phyloP scores from a whole-genome alignment of 2,888 invertebrate species.

The Pyrrhia umbra region DNA sequence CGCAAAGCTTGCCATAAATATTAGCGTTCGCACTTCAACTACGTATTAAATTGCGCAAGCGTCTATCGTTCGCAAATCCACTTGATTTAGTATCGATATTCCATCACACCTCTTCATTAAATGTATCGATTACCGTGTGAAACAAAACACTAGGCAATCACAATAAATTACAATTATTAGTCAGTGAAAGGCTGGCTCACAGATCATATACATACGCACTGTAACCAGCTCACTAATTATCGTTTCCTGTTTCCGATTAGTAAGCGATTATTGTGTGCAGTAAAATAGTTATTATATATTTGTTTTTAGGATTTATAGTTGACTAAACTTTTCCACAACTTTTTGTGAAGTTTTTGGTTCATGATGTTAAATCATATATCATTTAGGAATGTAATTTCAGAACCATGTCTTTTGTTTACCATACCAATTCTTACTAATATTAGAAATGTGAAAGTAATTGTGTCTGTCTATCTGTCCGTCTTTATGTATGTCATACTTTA shows the following conservation, averaged over 20 bases:
- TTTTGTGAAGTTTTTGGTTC: not conserved
- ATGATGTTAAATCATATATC: no score
- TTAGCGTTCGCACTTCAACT: not conserved
- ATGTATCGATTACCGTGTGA: slow-evolving; percentile 57
- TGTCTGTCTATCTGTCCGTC: no score
- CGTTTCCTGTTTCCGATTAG: slow-evolving; percentile 50
- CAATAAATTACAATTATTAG: slow-evolving; percentile 59
- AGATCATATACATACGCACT: slow-evolving; percentile 19
- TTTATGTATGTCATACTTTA: no score
- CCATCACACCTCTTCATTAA: slow-evolving; percentile 31
- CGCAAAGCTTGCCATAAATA: not conserved
- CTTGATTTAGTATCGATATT: slow-evolving; percentile 21
- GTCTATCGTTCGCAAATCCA: not conserved
- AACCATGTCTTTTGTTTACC: no score
- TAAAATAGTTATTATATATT: slow-evolving; percentile 45
- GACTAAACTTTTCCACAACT: slow-evolving; percentile 7
- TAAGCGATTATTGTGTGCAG: slow-evolving; percentile 26
- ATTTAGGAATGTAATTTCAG: no score
- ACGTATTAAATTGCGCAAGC: not conserved
- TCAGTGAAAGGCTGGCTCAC: slow-evolving; percentile 39
- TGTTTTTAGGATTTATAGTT: slow-evolving; percentile 21
- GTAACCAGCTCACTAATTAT: slow-evolving; percentile 31
- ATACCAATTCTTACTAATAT: no score
- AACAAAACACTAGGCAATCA: slow-evolving; percentile 51
- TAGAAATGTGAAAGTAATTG: no score